Evolutionary conservation across 2,888 invertebrate genomes (phyloP), one percentile per base, ranked within the genome.

Genomic region (Chorisops tibialis): DNA sequence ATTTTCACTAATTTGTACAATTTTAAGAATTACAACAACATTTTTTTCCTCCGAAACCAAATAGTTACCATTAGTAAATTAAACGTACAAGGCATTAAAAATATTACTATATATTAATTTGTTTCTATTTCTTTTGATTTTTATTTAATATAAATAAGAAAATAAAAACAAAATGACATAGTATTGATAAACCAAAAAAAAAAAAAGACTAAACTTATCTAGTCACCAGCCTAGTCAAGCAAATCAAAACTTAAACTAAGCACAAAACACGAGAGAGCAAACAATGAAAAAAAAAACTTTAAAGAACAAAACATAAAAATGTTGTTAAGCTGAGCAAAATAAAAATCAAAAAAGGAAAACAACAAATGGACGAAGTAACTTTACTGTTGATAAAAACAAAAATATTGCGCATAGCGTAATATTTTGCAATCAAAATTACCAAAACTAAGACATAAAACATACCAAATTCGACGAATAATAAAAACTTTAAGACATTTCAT

Each of bases 181-280:
- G 30, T 30, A 30, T 30, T 30, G n/a, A n/a, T n/a, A n/a, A n/a
- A n/a, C n/a, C n/a, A n/a, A n/a, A n/a, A n/a, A n/a, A n/a, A n/a
- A 30, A 30, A 30, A 2, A 30, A 7, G 5, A 30, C 30, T 30
- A 9, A 30, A 30, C 30, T 39, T 45, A n/a, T 61, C 56, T 61
- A 61, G 54, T 61, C 54, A 48, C 54, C 39, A 9, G 19, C 48
- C 61, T 61, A 61, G 56, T 61, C 61, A 52, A 47, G 47, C 51
- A 14, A 30, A 12, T 21, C 3, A 24, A 43, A 43, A 22, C 11
- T 38, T 11, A 45, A 58, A 43, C 5, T 30, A 30, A 30, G 30
- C 30, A 30, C 30, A 30, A 30, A 30, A 30, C 9, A 30, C 9
- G 30, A 30, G 30, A 30, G 2, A 30, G 37, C 12, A 45, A 35